Conservation (phyloP, 2,888 invertebrate genomes). For the Camptogramma bilineatum region DNA sequence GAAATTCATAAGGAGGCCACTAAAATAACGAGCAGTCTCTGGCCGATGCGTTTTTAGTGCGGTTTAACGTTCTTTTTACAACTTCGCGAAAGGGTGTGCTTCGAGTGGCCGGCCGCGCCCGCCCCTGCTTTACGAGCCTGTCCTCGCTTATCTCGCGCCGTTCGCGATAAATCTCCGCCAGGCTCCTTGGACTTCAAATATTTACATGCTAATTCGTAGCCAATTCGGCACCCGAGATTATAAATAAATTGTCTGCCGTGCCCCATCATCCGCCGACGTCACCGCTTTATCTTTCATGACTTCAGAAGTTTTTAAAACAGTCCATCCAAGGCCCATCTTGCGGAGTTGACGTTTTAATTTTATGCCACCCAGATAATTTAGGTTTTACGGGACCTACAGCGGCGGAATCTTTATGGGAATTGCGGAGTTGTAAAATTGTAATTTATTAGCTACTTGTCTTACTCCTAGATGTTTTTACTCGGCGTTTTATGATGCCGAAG, state of each 20-base stretch:
- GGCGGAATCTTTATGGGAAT: slow-evolving; percentile 58
- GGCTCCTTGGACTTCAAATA: slow-evolving; percentile 83
- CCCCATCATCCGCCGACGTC: slow-evolving; percentile 70
- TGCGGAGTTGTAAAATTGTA: slow-evolving; percentile 53
- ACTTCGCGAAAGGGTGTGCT: slow-evolving; percentile 81
- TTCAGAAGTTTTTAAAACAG: slow-evolving; percentile 76
- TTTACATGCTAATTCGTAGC: slow-evolving; percentile 85
- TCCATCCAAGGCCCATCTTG: slow-evolving; percentile 51
- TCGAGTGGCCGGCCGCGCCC: slow-evolving; percentile 52
- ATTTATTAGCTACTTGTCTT: slow-evolving; percentile 44
- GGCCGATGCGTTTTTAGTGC: slow-evolving; percentile 83
- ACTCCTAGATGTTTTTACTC: slow-evolving; percentile 35
- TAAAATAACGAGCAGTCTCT: slow-evolving; percentile 75
- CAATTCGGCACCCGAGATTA: slow-evolving; percentile 83
- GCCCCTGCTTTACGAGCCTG: slow-evolving; percentile 78
- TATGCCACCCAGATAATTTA: slow-evolving; percentile 73
- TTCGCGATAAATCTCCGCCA: slow-evolving; percentile 82
- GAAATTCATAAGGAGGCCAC: slow-evolving; percentile 82
- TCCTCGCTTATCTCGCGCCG: slow-evolving; percentile 78
- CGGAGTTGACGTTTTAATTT: slow-evolving; percentile 73
- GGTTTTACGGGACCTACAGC: slow-evolving; percentile 66
- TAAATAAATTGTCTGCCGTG: slow-evolving; percentile 79
- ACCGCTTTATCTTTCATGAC: slow-evolving; percentile 80
- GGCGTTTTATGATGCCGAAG: slow-evolving; percentile 37
- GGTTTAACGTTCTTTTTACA: slow-evolving; percentile 85